Percentiles rank a stretch among this genome's conserved stretches.
Conservation (phyloP, 2,888 invertebrate species). For the Oxystoma pomonae region DNA sequence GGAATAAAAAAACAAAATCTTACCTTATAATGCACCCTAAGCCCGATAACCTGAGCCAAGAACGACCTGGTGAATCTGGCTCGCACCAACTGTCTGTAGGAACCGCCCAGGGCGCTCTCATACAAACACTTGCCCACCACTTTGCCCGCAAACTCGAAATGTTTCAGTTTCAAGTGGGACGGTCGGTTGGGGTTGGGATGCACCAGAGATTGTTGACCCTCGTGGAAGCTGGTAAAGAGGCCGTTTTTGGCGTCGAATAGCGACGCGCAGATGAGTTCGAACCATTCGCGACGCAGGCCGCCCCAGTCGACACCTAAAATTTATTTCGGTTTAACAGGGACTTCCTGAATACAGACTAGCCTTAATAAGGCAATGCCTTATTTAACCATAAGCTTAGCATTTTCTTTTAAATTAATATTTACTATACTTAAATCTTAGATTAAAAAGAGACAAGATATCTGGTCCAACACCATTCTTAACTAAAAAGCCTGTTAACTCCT, state of each 20-base stretch:
- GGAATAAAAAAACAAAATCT: too few species aligned
- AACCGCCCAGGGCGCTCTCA: slow-evolving; percentile 87
- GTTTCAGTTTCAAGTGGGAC: slow-evolving; percentile 73
- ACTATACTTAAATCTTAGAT: too few species aligned
- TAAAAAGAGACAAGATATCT: too few species aligned
- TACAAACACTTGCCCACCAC: slow-evolving; percentile 93
- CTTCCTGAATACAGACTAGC: too few species aligned
- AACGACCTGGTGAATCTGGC: slow-evolving; percentile 89
- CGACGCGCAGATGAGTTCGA: slow-evolving; percentile 82
- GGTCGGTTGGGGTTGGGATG: slow-evolving; percentile 85
- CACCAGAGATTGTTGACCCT: slow-evolving; percentile 81
- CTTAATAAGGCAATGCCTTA: too few species aligned
- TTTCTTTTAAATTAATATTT: too few species aligned
- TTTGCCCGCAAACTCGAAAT: slow-evolving; percentile 91
- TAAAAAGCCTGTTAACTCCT: too few species aligned
- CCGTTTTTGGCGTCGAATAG: slow-evolving; percentile 82
- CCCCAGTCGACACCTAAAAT: slow-evolving; percentile 88
- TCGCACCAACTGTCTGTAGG: slow-evolving; percentile 84
- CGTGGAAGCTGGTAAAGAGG: slow-evolving; percentile 81
- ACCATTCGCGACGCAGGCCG: slow-evolving; percentile 91
- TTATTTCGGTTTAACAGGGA: too few species aligned
- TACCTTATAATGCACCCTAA: slow-evolving; percentile 89
- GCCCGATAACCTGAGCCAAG: slow-evolving; percentile 89
- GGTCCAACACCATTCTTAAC: too few species aligned
- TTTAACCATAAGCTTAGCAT: too few species aligned